Base-by-base conservation (phyloP, 2,888 invertebrate genomes). In the Agriopis marginaria region DNA sequence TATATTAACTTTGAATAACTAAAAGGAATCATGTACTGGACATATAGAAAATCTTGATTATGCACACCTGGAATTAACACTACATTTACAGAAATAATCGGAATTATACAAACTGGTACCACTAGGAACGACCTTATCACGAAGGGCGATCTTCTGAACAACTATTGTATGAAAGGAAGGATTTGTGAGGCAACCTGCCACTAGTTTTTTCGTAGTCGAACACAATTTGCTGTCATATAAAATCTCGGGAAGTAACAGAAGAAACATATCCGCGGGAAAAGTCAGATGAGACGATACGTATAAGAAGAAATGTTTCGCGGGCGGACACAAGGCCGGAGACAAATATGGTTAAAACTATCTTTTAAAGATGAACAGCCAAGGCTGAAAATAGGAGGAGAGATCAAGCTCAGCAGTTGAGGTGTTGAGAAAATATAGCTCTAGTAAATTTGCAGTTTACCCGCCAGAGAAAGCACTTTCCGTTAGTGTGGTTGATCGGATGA, bases 381-480 rank as follows among this genome's bases (percentile, higher is more conserved):
- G 77, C 53, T 72, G 67, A 86, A 86, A 89, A 82, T 88, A 75
- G 78, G 71, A 75, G 78, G 71, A 23, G 58, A 45, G 60, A 42
- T 44, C 54, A 68, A 67, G 61, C 17, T 67, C 42, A 61, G 64
- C 66, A 63, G 67, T 50, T 62, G 66, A 61, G 44, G 14, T 51
- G 32, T 63, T 62, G 61, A 32, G 47, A 75, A 83, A 82, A 68
- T 87, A 79, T 58, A 78, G 86, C 89, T 82, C 86, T 92, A 89
- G 75, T 74, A 73, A 74, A 65, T 88, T 89, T 73, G 83, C 71
- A 67, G 70, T 65, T 69, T 66, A n/a, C 65, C 75, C 66, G 74
- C 66, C 89, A 92, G 93, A 93, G 93, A 94, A 94, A 94, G 93
- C 91, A 92, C 93, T 91, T 92, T 93, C 90, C 89, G 91, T 89